Evolutionary conservation across 2,888 invertebrate genomes (phyloP).

Genomic region (Synanthedon vespiformis): DNA sequence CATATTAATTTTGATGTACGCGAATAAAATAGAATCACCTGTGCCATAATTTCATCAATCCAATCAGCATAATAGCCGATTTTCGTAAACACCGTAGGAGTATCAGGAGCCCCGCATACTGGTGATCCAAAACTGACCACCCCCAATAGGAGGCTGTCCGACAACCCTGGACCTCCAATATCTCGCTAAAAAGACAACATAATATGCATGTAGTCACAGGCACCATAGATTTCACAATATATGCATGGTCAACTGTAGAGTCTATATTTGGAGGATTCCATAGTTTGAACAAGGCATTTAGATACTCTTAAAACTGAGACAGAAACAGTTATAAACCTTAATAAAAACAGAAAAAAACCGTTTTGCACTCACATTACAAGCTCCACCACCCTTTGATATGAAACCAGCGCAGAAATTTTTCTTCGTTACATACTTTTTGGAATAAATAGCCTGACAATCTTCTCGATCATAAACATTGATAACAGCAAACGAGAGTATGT

Average conservation of each 20-base stretch:
- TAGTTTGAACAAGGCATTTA: no score
- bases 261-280: no score
- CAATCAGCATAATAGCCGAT: constrained; percentile 42
- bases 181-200: constrained; percentile 26
- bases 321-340: no score
- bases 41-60: constrained; percentile 41
- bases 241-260: no score
- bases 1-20: constrained; percentile 12
- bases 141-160: constrained; percentile 28
- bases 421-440: constrained; percentile 31
- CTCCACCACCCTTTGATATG: constrained; percentile 42
- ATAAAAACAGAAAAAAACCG: no score
- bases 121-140: constrained; percentile 51
- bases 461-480: constrained; percentile 32
- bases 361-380: constrained; percentile 42
- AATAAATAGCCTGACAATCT: constrained; percentile 41
- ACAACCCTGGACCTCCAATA: constrained; percentile 47
- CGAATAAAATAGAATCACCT: constrained; percentile 19
- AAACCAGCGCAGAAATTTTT: constrained; percentile 51
- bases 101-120: constrained; percentile 37
- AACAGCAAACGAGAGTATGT: constrained; percentile 26
- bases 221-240: no score
- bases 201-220: no score
- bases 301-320: no score
- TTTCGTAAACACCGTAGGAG: constrained; percentile 55